Base-by-base conservation (phyloP, 1,140 invertebrate species). In the Drosophila nannoptera region DNA sequence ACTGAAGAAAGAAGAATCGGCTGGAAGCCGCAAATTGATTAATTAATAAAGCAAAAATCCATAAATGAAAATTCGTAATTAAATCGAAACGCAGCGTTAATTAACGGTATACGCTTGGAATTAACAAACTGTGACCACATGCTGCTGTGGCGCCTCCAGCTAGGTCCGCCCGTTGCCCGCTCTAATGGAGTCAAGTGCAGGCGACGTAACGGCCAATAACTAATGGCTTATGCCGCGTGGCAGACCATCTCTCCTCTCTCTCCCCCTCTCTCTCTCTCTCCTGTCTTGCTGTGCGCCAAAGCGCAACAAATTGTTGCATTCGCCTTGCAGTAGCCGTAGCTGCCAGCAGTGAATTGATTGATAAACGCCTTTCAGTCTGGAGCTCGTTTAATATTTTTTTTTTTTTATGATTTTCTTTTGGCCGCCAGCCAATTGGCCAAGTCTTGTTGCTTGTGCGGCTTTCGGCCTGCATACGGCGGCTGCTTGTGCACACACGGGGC, bases 131-230 rank as follows among this genome's bases (percentile, higher is more conserved):
- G 78, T 83, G 72, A 83, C 78, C 78, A 69, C 65, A 76, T 69
- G 64, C 45, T 69, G 64, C 45, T 70, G 62, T 35, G 62, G 54
- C 62, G 70, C 61, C 75, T 69, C 59, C 75, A 61, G 55, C 35
- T 7, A 22, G 2, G 53, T 14, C 42, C 45, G 60, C 56, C 40
- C 8, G 11, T 12, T 2, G 53, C 29, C n/a, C 36, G 54, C 55
- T 35, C 68, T 70, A 83, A 83, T 80, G 80, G 69, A 83, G 80
- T 83, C 80, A 83, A 83, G 80, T 83, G 78, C 80, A 77, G 66
- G 50, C 70, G 33, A 54, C 61, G 58, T 69, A 69, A 63, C 75
- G 48, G 42, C 55, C 46, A 58, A 69, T 40, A 50, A 62, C 36
- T 54, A 59, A 52, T 67, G 36, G 65, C 53, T 46, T 69, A 63